Conservation (phyloP, 1,140 invertebrate genomes). For the Hetaerina americana region DNA sequence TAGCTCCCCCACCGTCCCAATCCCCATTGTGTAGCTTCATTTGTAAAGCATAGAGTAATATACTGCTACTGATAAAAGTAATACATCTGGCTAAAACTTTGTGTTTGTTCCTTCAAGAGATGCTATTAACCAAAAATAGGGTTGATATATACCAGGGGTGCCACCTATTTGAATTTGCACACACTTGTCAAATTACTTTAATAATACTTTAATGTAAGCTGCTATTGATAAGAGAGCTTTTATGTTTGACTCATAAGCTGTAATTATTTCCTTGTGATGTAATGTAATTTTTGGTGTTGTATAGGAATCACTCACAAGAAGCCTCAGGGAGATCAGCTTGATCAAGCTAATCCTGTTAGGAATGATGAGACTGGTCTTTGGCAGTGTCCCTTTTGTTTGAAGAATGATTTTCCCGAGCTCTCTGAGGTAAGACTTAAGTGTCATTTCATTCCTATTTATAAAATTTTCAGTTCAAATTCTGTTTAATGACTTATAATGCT, state of each 20-base stretch:
- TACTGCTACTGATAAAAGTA: no score
- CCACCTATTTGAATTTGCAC: no score
- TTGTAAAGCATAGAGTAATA: no score
- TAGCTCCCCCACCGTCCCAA: no score
- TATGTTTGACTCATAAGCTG: not conserved
- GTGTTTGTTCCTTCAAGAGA: no score
- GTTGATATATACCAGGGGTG: no score
- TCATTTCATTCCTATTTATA: not conserved
- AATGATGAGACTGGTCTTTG: conserved; percentile 89
- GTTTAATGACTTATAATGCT: not conserved
- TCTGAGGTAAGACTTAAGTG: conserved; percentile 50
- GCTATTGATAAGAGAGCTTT: no score
- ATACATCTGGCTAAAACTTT: no score
- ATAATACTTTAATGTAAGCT: no score
- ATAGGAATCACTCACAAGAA: conserved; percentile 65
- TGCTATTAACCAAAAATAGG: no score
- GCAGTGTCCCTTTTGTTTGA: conserved; percentile 95
- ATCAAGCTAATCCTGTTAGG: conserved; percentile 87
- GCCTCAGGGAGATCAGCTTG: conserved; percentile 83
- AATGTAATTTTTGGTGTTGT: conserved; percentile 11
- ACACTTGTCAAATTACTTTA: no score
- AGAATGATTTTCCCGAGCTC: conserved; percentile 88
- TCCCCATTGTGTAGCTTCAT: no score
- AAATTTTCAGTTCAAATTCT: conserved; percentile 3
- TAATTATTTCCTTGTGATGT: not conserved